A percentile compares a stretch with the other conserved stretches of the same genome.
Conservation (phyloP, 2,113 vertebrate genomes). For the Tetrax tetrax region DNA sequence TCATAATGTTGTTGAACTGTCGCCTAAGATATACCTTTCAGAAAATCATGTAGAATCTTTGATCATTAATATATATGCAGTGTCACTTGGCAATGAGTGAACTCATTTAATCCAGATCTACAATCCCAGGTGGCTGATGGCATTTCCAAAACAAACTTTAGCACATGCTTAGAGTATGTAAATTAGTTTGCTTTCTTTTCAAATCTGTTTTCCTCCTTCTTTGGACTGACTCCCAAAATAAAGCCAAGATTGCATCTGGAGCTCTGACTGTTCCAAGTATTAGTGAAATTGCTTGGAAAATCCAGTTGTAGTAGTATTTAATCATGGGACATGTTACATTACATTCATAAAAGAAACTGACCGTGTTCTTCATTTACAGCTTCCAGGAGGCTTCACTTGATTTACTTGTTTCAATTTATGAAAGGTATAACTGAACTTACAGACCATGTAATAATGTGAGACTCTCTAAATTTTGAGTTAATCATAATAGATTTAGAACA, state of each 20-base stretch:
- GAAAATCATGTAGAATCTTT: background rate
- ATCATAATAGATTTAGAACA: background rate
- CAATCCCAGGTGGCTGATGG: background rate
- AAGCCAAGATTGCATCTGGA: background rate
- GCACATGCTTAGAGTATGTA: background rate
- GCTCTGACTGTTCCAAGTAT: background rate
- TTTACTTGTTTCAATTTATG: background rate
- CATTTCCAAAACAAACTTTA: constrained; percentile 17
- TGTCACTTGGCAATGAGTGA: background rate
- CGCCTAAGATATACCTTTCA: background rate
- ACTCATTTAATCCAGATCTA: background rate
- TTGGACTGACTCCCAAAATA: background rate
- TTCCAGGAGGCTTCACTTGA: background rate
- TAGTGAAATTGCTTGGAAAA: constrained; percentile 39
- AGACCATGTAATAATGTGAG: background rate
- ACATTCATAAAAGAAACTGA: background rate
- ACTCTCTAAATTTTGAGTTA: background rate
- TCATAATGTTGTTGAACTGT: background rate
- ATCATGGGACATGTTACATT: background rate
- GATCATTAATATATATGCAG: background rate
- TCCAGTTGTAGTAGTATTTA: background rate
- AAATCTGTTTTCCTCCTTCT: background rate
- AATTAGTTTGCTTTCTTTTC: constrained; percentile 14
- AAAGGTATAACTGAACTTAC: background rate
- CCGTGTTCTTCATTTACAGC: background rate